Evolutionary conservation across 1,140 invertebrate genomes (phyloP).

Genomic region (Tetragnatha versicolor): DNA sequence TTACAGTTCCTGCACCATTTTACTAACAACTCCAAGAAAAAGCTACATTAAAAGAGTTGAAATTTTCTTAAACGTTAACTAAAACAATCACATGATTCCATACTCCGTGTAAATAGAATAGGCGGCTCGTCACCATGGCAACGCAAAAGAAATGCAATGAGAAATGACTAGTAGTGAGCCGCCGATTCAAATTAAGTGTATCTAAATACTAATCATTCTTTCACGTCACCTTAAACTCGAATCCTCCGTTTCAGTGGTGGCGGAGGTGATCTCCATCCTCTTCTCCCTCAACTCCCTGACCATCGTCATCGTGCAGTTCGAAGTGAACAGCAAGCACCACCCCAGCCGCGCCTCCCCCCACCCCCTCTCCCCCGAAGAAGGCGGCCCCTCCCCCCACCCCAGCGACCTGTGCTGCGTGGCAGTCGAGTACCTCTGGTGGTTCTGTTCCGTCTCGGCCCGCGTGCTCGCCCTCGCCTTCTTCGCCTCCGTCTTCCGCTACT

Average conservation of each 20-base stretch:
- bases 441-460: constrained; percentile 76
- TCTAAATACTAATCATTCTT: too few relatives aligned
- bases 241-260: constrained; percentile 68
- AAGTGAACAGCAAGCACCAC: constrained; percentile 51
- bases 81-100: too few relatives aligned
- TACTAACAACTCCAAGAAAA: too few relatives aligned
- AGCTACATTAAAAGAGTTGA: too few relatives aligned
- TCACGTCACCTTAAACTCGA: too few relatives aligned
- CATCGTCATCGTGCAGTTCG: constrained; percentile 57
- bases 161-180: too few relatives aligned
- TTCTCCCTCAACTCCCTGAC: constrained; percentile 75
- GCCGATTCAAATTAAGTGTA: too few relatives aligned
- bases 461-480: constrained; percentile 65
- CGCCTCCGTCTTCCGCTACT: constrained; percentile 68
- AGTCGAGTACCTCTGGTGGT: constrained; percentile 80
- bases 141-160: too few relatives aligned
- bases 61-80: too few relatives aligned
- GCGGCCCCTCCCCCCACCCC: constrained; percentile 54
- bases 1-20: too few relatives aligned
- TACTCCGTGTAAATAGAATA: too few relatives aligned
- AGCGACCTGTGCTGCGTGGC: constrained; percentile 65
- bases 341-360: constrained; percentile 23
- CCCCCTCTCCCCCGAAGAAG: constrained; percentile 74
- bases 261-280: constrained; percentile 74
- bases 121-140: too few relatives aligned